Conservation (phyloP, 2,888 invertebrate species). For the Sturmia bella region DNA sequence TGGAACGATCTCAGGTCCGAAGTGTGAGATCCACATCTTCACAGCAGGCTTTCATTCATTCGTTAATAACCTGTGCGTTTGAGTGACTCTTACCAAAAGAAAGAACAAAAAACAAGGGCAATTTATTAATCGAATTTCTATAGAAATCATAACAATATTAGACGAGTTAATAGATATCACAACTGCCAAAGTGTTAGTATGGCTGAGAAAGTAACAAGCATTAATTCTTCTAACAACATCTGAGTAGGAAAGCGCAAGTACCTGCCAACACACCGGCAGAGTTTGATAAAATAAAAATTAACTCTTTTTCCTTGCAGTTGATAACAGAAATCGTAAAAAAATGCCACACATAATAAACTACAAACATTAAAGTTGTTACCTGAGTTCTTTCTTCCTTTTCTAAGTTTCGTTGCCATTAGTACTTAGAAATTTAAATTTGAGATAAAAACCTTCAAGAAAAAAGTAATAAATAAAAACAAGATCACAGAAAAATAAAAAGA, state of each 20-base stretch:
- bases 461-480: conserved; percentile 48
- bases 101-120: conserved; percentile 6
- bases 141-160: conserved; percentile 68
- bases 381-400: not conserved
- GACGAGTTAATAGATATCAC: conserved; percentile 68
- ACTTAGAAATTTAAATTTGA: conserved; percentile 58
- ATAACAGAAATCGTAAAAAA: conserved; percentile 55
- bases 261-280: not conserved
- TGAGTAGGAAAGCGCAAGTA: not conserved
- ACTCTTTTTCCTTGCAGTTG: conserved; percentile 51
- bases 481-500: conserved; percentile 45
- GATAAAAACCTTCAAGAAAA: conserved; percentile 32
- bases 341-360: conserved; percentile 56
- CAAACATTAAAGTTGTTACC: conserved; percentile 1
- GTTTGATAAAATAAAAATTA: conserved; percentile 63
- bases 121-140: conserved; percentile 60
- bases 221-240: conserved; percentile 5
- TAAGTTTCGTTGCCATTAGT: conserved; percentile 8
- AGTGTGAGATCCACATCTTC: conserved; percentile 64
- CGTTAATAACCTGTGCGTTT: conserved; percentile 30
- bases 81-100: conserved; percentile 57
- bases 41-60: conserved; percentile 49
- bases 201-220: conserved; percentile 43
- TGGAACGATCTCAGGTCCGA: conserved; percentile 39
- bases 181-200: conserved; percentile 17